A percentile compares a stretch with the other conserved stretches of the same genome.
phyloP scores from a whole-genome alignment of 2,113 vertebrate species.

The Dasyurus viverrinus region DNA sequence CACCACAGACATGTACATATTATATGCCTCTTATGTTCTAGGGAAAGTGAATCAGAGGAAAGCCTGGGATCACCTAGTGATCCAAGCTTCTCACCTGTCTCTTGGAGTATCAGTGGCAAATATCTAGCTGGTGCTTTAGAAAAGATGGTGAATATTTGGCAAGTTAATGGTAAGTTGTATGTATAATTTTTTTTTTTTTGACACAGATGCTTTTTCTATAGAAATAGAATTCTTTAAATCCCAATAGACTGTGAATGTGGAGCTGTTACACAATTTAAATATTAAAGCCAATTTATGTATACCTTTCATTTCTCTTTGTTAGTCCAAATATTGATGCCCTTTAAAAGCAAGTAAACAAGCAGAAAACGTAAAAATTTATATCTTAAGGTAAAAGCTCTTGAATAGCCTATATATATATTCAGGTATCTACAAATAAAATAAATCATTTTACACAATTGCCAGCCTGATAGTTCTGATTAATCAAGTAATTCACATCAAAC shows the following conservation, averaged over 20 bases:
- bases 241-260: background rate
- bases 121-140: constrained; percentile 95
- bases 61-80: constrained; percentile 93
- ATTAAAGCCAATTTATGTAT: background rate
- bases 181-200: too few relatives aligned
- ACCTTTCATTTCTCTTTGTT: background rate
- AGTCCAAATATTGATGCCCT: background rate
- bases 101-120: constrained; percentile 96
- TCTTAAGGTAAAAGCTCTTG: background rate
- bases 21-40: constrained; percentile 76
- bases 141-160: constrained; percentile 98
- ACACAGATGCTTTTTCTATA: background rate
- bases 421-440: background rate
- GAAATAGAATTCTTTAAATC: background rate
- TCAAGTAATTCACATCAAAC: constrained; percentile 6
- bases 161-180: constrained; percentile 92
- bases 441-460: constrained; percentile 11
- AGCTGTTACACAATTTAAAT: background rate
- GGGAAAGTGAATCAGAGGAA: constrained; percentile 91
- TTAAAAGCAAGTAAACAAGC: background rate
- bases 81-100: constrained; percentile 90
- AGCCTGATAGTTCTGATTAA: constrained; percentile 37
- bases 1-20: background rate
- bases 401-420: constrained; percentile 27
- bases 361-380: background rate